Evolutionary conservation across 2,797 vertebrate species (phyloP), one percentile per base, ranked within the genome.

Genomic region (Pyrrhura leucotis): DNA sequence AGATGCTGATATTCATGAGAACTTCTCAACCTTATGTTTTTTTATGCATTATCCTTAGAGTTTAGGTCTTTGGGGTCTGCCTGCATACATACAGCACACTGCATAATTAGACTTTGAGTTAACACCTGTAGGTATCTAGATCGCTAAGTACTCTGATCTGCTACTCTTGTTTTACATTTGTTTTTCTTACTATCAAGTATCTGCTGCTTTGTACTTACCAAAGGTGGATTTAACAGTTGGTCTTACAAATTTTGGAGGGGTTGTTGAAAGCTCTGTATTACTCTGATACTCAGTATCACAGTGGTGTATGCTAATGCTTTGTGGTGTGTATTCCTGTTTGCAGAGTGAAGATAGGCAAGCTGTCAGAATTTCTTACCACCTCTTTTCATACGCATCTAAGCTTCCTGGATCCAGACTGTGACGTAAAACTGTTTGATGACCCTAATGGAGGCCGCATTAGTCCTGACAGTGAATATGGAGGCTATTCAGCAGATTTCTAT

Each of bases 371-470:
- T 95, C 98, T 99, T 89, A 99, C 98, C 63, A 99, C 99, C 10
- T 99, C 99, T 15, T 99, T 99, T 95, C 98, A 99, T 97, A 99
- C 99, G 0, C 97, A 98, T 45, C 98, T 99, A 97, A 99, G 98
- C 94, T 99, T 99, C 96, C 96, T 99, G 97, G 99, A 99, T 79
- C 97, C 98, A 58, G 99, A 99, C 71, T 98, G 97, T 50, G 98
- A 99, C 8, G 98, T 99, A 25, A 98, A 97, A 71, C 95, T 99
- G n/a, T 98, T 99, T 14, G 98, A 98, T 67, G 98, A 99, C 29
- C 73, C 67, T 26, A 96, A 37, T 18, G 98, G 98, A 31, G 95
- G 98, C 23, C 92, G 66, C 42, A 95, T 85, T 74, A 98, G 98
- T 85, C 97, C 98, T 62, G 97, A 98, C 75, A 98, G 97, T 87